A percentile compares a stretch with the other conserved stretches of the same genome.
These are phyloP conservation scores for Congeria kusceri DNA, from an alignment of 2,888 invertebrate species.

Conservation along the genomic window DNA sequence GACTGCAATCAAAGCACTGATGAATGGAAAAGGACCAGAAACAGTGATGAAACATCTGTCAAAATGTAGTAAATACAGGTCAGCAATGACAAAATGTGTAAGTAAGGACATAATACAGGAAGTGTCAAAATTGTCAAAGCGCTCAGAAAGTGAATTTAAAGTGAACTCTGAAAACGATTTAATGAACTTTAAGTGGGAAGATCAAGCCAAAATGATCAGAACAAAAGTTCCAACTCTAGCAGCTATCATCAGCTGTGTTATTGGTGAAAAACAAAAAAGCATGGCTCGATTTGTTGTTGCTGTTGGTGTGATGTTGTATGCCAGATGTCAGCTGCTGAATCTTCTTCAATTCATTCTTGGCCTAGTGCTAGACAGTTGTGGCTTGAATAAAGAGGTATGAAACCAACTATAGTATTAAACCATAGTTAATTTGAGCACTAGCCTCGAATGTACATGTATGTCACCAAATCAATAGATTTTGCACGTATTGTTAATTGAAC, in stretches of 20 bases:
- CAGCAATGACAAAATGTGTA: slow-evolving; percentile 4
- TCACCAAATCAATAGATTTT: too few relatives aligned
- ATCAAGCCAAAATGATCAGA: slow-evolving; percentile 9
- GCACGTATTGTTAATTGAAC: too few relatives aligned
- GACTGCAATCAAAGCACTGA: slow-evolving; percentile 7
- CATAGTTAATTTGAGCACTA: too few relatives aligned
- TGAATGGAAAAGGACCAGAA: neutral
- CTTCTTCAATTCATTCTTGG: slow-evolving; percentile 26
- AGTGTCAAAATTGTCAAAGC: slow-evolving; percentile 2
- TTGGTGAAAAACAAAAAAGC: slow-evolving; percentile 3
- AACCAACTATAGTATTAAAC: too few relatives aligned
- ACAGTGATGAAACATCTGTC: slow-evolving; percentile 18
- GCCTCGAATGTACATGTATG: too few relatives aligned
- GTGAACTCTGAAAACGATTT: slow-evolving; percentile 24
- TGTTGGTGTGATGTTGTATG: slow-evolving; percentile 30
- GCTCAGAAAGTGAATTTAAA: slow-evolving; percentile 4
- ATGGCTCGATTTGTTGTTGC: slow-evolving; percentile 15
- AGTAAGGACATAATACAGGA: slow-evolving; percentile 1
- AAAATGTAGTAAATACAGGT: slow-evolving; percentile 9
- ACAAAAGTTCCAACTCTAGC: slow-evolving; percentile 20
- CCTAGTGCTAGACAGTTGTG: slow-evolving; percentile 26
- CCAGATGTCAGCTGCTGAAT: slow-evolving; percentile 27
- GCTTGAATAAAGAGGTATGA: slow-evolving; percentile 33
- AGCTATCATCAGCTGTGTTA: too few relatives aligned
- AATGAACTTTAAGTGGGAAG: slow-evolving; percentile 31